phyloP scores from a whole-genome alignment of 2,797 vertebrate genomes.

The Notamacropus eugenii region DNA sequence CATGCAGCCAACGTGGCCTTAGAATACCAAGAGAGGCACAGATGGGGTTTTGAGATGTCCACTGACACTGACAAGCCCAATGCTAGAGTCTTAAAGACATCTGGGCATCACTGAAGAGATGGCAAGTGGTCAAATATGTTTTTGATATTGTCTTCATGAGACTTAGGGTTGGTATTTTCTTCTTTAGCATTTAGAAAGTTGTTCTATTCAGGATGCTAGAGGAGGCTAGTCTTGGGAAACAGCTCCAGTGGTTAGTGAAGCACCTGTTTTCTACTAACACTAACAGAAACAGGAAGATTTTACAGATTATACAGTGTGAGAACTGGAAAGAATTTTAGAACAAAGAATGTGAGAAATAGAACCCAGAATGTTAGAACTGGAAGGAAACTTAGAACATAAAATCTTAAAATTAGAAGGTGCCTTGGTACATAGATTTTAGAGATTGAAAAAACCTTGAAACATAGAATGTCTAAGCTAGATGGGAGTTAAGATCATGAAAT shows the following conservation, averaged over 20 bases:
- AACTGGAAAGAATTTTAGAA: not conserved
- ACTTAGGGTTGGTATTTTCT: not conserved
- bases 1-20: conserved; percentile 72
- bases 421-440: not conserved
- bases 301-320: not conserved
- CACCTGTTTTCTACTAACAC: not conserved
- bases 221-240: not conserved
- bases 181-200: not conserved
- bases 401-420: not conserved
- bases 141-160: conserved; percentile 50
- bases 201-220: not conserved
- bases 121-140: conserved; percentile 4
- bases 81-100: not conserved
- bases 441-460: not conserved
- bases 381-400: not conserved
- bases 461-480: not conserved
- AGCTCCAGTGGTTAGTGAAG: not conserved
- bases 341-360: not conserved
- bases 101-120: not conserved
- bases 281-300: not conserved
- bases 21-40: conserved; percentile 49
- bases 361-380: not conserved
- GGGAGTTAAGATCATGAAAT: not conserved
- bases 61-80: not conserved
- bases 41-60: not conserved